These are phyloP conservation scores for Riparia riparia DNA, from an alignment of 2,113 vertebrate species.

Conservation along the genomic window DNA sequence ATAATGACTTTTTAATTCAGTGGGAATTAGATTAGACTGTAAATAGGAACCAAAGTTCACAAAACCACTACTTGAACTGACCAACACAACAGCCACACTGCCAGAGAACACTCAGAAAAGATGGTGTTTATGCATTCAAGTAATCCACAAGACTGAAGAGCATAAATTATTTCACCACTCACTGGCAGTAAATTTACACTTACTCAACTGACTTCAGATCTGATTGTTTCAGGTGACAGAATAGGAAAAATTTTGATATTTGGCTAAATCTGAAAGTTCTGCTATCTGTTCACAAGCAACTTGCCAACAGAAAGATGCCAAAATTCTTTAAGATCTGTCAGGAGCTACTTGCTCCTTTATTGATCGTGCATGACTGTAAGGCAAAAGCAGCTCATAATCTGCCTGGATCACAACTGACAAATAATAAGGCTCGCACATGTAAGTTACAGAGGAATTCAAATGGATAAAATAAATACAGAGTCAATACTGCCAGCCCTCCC, in stretches of 20 bases:
- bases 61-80: not conserved
- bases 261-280: slow-evolving; percentile 21
- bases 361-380: not conserved
- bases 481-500: not conserved
- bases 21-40: not conserved
- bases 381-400: slow-evolving; percentile 1
- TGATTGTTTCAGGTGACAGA: slow-evolving; percentile 29
- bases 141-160: not conserved
- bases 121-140: not conserved
- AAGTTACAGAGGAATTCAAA: not conserved
- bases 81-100: not conserved
- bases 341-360: not conserved
- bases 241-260: slow-evolving; percentile 11
- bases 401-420: not conserved
- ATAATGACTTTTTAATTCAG: not conserved
- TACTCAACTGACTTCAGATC: not conserved
- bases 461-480: not conserved
- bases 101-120: not conserved
- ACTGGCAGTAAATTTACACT: not conserved
- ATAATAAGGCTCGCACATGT: not conserved
- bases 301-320: slow-evolving; percentile 14
- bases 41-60: not conserved
- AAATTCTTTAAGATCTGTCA: not conserved
- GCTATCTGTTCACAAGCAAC: slow-evolving; percentile 31
- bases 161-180: not conserved